Percentiles rank a stretch among this genome's conserved stretches.
These are phyloP conservation scores for Syngnathoides biaculeatus DNA, from an alignment of 2,113 vertebrate genomes.

Conservation along the genomic window DNA sequence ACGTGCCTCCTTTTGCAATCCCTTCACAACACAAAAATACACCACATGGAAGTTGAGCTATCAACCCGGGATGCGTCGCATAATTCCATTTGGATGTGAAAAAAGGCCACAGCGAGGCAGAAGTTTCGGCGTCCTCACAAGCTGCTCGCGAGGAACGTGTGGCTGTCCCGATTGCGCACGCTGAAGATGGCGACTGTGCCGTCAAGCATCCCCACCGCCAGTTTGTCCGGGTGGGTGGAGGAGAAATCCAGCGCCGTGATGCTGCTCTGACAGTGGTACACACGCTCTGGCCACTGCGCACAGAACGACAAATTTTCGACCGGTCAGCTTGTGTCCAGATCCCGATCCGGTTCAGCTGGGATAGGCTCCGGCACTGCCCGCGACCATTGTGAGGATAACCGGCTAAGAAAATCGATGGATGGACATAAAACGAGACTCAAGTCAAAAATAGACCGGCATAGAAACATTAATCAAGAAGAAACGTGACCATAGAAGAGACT, in stretches of 20 bases:
- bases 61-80: no score
- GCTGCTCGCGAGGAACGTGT: slow-evolving; percentile 65
- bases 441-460: no score
- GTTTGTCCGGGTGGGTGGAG: slow-evolving; percentile 56
- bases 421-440: no score
- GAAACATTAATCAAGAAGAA: no score
- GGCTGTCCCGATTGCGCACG: slow-evolving; percentile 33
- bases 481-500: no score
- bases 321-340: no score
- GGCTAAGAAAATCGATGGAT: no score
- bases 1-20: slow-evolving; percentile 72
- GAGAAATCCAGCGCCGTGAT: slow-evolving; percentile 88
- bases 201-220: slow-evolving; percentile 78
- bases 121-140: slow-evolving; percentile 41
- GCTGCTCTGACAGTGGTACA: slow-evolving; percentile 70
- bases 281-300: slow-evolving; percentile 84
- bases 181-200: slow-evolving; percentile 77
- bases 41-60: background rate
- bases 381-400: no score
- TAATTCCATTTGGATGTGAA: background rate
- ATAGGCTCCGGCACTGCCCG: no score
- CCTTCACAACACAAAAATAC: slow-evolving; percentile 50
- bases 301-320: background rate
- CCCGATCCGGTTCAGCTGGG: no score
- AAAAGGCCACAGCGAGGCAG: background rate